Percentiles rank a stretch among this genome's conserved stretches.
These are phyloP conservation scores for Tetrapedia diversipes DNA, from an alignment of 2,888 invertebrate genomes.

Conservation along the genomic window DNA sequence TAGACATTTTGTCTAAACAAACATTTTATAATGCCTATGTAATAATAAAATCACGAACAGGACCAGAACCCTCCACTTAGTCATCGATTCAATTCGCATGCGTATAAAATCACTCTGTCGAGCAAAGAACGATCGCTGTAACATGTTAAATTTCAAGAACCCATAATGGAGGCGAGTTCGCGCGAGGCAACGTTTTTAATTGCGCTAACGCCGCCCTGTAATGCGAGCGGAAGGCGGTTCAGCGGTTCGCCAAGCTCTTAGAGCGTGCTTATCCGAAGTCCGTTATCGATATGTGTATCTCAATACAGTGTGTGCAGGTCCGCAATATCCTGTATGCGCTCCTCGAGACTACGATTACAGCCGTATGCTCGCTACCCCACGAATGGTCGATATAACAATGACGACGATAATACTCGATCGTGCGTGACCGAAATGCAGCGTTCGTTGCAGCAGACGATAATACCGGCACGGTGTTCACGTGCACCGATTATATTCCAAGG, in stretches of 20 bases:
- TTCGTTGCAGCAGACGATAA: constrained; percentile 62
- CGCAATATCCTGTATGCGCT: constrained; percentile 67
- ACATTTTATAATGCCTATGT: no score
- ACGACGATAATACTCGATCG: constrained; percentile 72
- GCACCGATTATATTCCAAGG: constrained; percentile 48
- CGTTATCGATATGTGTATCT: constrained; percentile 64
- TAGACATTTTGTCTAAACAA: no score
- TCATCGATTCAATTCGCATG: not conserved
- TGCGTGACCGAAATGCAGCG: constrained; percentile 71
- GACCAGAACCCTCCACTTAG: no score
- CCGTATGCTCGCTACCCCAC: constrained; percentile 66
- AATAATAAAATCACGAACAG: no score
- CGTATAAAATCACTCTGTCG: no score
- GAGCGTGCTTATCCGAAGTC: constrained; percentile 45
- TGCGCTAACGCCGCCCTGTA: not conserved
- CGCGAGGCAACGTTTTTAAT: not conserved
- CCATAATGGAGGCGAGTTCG: no score
- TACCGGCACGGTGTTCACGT: constrained; percentile 46
- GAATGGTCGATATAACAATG: constrained; percentile 71
- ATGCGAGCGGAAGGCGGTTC: constrained; percentile 9
- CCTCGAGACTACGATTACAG: constrained; percentile 65
- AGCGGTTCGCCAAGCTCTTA: constrained; percentile 13
- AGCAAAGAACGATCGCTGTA: no score
- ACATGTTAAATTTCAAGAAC: not conserved
- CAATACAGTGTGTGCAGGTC: constrained; percentile 43